A percentile compares a stretch with the other conserved stretches of the same genome.
Conservation (phyloP, 2,113 vertebrate genomes). For the Tautogolabrus adspersus region DNA sequence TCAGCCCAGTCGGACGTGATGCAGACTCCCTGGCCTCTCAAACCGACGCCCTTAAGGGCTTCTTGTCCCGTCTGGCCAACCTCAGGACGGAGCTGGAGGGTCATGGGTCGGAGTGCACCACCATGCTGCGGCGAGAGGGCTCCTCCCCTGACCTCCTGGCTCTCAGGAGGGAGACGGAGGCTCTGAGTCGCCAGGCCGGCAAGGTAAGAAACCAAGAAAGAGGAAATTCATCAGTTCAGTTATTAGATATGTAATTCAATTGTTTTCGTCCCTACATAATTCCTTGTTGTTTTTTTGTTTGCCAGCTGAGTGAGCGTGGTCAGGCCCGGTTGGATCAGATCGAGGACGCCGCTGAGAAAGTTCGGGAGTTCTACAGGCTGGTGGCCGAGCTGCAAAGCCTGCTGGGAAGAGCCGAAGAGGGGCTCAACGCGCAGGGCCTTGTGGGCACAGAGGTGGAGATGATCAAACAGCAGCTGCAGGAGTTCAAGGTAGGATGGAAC, state of each 20-base stretch:
- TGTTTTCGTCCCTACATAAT: background rate
- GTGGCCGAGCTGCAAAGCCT: slow-evolving; percentile 88
- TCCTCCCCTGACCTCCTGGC: slow-evolving; percentile 92
- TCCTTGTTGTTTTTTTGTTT: background rate
- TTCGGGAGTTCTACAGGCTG: slow-evolving; percentile 91
- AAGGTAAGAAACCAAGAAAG: slow-evolving; percentile 86
- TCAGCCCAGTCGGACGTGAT: slow-evolving; percentile 92
- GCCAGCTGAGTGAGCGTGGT: slow-evolving; percentile 88
- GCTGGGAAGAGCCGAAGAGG: slow-evolving; percentile 87
- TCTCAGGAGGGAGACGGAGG: slow-evolving; percentile 92
- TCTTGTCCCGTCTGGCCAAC: slow-evolving; percentile 87
- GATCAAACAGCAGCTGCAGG: slow-evolving; percentile 94
- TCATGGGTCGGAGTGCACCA: slow-evolving; percentile 87
- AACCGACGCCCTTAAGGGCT: slow-evolving; percentile 87
- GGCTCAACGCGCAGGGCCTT: slow-evolving; percentile 87
- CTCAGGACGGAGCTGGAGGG: slow-evolving; percentile 88
- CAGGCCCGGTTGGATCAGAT: slow-evolving; percentile 89
- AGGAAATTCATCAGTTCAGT: background rate
- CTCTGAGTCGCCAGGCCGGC: slow-evolving; percentile 91
- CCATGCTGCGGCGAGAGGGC: slow-evolving; percentile 92
- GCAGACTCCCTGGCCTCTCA: slow-evolving; percentile 95
- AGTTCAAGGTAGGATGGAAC: slow-evolving; percentile 91
- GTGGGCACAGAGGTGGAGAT: slow-evolving; percentile 95
- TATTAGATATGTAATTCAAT: background rate
- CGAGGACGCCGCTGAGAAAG: slow-evolving; percentile 84